Evolutionary conservation across 2,888 invertebrate genomes (phyloP), one percentile per base, ranked within the genome.

Genomic region (Rhagonycha fulva): DNA sequence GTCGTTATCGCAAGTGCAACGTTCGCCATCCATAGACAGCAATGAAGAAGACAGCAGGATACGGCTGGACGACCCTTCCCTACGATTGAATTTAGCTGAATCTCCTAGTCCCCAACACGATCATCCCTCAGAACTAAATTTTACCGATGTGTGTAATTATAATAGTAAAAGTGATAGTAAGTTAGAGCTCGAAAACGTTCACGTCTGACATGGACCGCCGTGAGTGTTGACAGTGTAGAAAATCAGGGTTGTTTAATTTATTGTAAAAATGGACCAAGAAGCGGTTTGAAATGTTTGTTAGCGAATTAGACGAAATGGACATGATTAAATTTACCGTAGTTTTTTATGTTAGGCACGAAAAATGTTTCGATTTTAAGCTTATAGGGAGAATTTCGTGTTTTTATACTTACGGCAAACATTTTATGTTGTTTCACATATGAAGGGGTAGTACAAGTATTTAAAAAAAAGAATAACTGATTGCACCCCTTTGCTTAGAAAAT

Each of bases 61-160:
- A 76, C 80, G 86, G 66, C 78, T 87, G 70, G 88, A 88, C 81
- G 88, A 88, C 78, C 87, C 88, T 62, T 86, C 88, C 23, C 81
- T 88, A 62, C 84, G 85, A 71, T 79, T 88, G 28, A 85, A 82
- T 68, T 83, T 88, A 71, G 80, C 79, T 75, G 83, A 82, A 69
- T 82, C 82, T 61, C 82, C 81, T 28, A 82, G 80, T 76, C 81
- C 84, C 75, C 84, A 84, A 61, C 82, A 82, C 68, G 85, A 85
- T 72, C 80, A 85, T 72, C 80, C 82, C 70, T 74, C 79, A 67
- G 84, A 85, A 74, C 79, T 80, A 75, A 79, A 75, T 28, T 84
- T 84, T 76, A 80, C 78, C 70, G 82, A 78, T 68, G 10, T 71
- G 71, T 77, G 75, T 71, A 76, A 67, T 68, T 71, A 66, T 62